Evolutionary conservation across 2,113 vertebrate species (phyloP).

Genomic region (Peromyscus leucopus): DNA sequence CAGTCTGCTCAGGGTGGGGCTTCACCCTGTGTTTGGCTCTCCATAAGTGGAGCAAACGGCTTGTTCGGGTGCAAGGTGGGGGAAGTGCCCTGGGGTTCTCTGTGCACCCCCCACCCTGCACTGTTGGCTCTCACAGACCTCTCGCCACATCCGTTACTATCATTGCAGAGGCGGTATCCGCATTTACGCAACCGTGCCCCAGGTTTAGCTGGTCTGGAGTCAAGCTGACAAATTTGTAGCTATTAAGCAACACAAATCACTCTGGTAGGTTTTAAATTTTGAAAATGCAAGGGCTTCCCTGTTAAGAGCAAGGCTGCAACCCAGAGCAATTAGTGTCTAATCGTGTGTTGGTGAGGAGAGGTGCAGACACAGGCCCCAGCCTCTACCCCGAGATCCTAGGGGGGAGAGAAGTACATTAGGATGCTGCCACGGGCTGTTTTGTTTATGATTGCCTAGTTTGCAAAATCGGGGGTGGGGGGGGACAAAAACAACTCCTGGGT

Average conservation of each 20-base stretch:
- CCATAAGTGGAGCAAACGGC: background rate
- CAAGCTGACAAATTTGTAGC: constrained; percentile 72
- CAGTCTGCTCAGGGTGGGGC: background rate
- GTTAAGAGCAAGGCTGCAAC: constrained; percentile 46
- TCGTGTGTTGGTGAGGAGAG: constrained; percentile 56
- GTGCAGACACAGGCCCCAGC: background rate
- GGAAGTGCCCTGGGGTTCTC: background rate
- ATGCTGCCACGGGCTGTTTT: background rate
- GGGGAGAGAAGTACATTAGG: background rate
- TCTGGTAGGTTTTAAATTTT: constrained; percentile 53
- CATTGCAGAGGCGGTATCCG: constrained; percentile 25
- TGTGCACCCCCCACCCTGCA: background rate
- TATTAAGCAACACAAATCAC: constrained; percentile 74
- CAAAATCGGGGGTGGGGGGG: background rate
- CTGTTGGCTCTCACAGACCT: accelerated
- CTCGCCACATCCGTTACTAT: constrained; percentile 38
- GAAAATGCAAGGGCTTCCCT: constrained; percentile 62
- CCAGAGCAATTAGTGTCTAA: constrained; percentile 65
- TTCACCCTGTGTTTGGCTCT: background rate
- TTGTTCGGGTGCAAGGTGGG: background rate
- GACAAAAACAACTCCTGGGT: background rate
- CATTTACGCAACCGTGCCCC: constrained; percentile 70
- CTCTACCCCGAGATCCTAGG: background rate
- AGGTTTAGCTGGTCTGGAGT: constrained; percentile 53
- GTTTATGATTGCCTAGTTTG: background rate